These are phyloP conservation scores for Saccostrea echinata DNA, from an alignment of 1,140 invertebrate genomes.

Conservation along the genomic window DNA sequence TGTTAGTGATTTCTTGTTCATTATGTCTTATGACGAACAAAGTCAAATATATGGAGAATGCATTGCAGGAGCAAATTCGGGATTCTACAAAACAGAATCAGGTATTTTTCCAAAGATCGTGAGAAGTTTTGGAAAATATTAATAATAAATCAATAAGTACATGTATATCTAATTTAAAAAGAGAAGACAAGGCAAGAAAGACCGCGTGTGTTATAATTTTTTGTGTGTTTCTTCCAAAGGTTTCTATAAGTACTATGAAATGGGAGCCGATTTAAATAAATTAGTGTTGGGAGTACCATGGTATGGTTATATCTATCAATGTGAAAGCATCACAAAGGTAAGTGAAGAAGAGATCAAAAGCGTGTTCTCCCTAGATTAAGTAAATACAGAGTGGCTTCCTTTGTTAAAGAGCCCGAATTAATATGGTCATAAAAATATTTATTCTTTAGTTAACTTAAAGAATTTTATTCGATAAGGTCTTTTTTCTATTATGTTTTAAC, in stretches of 20 bases:
- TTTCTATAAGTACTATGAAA: conserved; percentile 91
- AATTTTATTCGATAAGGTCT: no score
- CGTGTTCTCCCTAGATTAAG: no score
- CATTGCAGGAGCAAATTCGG: conserved; percentile 78
- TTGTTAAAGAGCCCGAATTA: no score
- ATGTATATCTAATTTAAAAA: no score
- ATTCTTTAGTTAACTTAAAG: no score
- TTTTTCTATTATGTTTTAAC: no score
- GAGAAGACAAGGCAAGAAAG: no score
- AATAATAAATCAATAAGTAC: neutral
- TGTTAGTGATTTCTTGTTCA: conserved; percentile 78
- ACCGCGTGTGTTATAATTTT: no score
- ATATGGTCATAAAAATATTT: no score
- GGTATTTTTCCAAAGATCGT: conserved; percentile 46
- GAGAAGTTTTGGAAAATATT: neutral
- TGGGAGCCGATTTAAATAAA: conserved; percentile 90
- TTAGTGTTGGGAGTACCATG: conserved; percentile 96
- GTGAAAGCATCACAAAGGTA: conserved; percentile 72
- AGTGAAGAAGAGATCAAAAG: neutral
- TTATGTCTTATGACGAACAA: conserved; percentile 81
- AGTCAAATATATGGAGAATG: conserved; percentile 80
- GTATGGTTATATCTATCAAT: conserved; percentile 86
- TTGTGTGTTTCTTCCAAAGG: conserved; percentile 60
- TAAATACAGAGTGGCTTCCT: no score
- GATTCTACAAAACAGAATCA: conserved; percentile 50